Evolutionary conservation across 1,140 invertebrate species (phyloP).

Genomic region (Tyrophagus putrescentiae): DNA sequence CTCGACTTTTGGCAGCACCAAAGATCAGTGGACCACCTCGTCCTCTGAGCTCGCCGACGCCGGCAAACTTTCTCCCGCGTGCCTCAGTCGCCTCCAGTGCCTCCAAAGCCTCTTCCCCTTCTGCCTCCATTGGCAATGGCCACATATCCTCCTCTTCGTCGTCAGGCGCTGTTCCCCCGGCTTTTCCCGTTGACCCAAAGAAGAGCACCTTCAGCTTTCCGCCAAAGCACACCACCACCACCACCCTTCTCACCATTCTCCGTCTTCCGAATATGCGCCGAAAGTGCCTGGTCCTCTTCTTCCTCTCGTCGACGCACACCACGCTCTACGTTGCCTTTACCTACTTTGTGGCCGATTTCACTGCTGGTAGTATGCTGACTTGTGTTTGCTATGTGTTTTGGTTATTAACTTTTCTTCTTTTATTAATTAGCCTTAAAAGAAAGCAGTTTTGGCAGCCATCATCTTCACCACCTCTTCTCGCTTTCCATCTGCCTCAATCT

Average conservation of each 20-base stretch:
- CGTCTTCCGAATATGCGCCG: constrained; percentile 8
- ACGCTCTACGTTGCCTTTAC: background rate
- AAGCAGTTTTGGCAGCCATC: background rate
- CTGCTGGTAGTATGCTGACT: background rate
- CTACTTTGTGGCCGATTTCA: constrained; percentile 13
- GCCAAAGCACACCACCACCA: background rate
- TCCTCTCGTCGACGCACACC: constrained; percentile 10
- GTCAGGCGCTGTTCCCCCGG: too few species aligned
- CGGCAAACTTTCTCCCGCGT: too few species aligned
- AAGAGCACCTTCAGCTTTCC: background rate
- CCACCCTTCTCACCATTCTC: background rate
- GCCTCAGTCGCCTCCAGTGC: too few species aligned
- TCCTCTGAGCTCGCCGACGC: too few species aligned
- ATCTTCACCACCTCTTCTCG: background rate
- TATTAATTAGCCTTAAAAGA: background rate
- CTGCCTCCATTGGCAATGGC: background rate
- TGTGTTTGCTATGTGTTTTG: background rate
- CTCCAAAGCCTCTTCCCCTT: too few species aligned
- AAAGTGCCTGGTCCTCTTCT: background rate
- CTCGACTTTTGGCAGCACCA: too few species aligned
- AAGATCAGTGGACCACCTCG: too few species aligned
- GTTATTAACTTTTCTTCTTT: background rate
- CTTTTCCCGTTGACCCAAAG: too few species aligned
- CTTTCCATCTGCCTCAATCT: background rate
- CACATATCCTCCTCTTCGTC: background rate